phyloP scores from a whole-genome alignment of 2,797 vertebrate genomes.

The Neosalanx taihuensis region DNA sequence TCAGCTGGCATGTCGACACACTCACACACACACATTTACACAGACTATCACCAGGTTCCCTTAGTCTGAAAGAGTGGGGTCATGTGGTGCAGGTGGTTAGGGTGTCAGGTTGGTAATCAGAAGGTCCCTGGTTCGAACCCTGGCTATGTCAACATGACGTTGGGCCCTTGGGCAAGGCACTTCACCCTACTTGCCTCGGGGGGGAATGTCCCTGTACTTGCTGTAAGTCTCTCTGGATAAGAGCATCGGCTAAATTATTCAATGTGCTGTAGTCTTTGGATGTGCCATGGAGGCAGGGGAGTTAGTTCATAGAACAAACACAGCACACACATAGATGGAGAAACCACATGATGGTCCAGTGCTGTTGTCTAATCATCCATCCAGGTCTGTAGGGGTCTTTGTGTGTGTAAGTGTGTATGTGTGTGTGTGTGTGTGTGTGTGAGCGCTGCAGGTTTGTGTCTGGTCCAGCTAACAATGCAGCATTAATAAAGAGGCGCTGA shows the following conservation, averaged over 20 bases:
- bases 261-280: not conserved
- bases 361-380: not conserved
- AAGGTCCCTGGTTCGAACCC: no score
- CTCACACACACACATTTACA: conserved; percentile 1
- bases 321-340: not conserved
- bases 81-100: no score
- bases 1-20: not conserved
- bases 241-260: no score
- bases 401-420: not conserved
- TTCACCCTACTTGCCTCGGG: no score
- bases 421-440: not conserved
- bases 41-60: not conserved
- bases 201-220: no score
- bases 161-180: no score
- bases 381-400: not conserved
- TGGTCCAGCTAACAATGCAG: conserved; percentile 6
- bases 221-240: no score
- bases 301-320: not conserved
- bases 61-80: not conserved
- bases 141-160: no score
- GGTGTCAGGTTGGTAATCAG: no score
- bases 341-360: not conserved
- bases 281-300: not conserved
- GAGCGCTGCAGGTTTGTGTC: not conserved
- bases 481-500: conserved; percentile 12